A percentile compares a stretch with the other conserved stretches of the same genome.
These are phyloP conservation scores for Oxycera nigricornis DNA, from an alignment of 2,888 invertebrate species.

Conservation along the genomic window DNA sequence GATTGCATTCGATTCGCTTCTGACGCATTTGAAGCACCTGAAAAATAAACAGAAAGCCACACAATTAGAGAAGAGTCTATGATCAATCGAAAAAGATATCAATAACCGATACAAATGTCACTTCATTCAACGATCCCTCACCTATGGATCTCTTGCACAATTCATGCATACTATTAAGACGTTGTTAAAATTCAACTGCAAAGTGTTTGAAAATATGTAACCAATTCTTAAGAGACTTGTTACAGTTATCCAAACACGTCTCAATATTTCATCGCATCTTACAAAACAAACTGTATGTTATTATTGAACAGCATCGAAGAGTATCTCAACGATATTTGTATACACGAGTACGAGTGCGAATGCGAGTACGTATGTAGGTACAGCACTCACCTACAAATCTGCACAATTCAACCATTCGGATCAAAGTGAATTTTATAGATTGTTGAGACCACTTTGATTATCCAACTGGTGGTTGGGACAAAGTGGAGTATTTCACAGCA, in stretches of 20 bases:
- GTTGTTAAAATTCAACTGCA: not conserved
- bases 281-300: not conserved
- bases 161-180: not conserved
- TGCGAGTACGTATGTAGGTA: not conserved
- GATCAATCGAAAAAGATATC: not conserved
- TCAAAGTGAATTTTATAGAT: not conserved
- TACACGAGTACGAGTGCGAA: not conserved
- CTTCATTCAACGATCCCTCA: not conserved
- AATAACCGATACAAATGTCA: not conserved
- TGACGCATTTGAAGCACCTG: slow-evolving; percentile 26
- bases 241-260: not conserved
- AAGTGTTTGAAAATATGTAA: slow-evolving; percentile 7
- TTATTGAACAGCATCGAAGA: not conserved
- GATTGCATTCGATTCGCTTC: slow-evolving; percentile 7
- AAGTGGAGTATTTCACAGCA: slow-evolving; percentile 13
- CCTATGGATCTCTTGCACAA: not conserved
- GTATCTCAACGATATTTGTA: not conserved
- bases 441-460: not conserved
- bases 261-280: not conserved
- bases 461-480: not conserved
- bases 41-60: not conserved
- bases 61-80: not conserved
- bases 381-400: not conserved
- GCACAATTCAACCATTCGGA: not conserved
- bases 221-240: slow-evolving; percentile 18